Evolutionary conservation across 2,797 vertebrate genomes (phyloP).

Genomic region (Danio kyathit): DNA sequence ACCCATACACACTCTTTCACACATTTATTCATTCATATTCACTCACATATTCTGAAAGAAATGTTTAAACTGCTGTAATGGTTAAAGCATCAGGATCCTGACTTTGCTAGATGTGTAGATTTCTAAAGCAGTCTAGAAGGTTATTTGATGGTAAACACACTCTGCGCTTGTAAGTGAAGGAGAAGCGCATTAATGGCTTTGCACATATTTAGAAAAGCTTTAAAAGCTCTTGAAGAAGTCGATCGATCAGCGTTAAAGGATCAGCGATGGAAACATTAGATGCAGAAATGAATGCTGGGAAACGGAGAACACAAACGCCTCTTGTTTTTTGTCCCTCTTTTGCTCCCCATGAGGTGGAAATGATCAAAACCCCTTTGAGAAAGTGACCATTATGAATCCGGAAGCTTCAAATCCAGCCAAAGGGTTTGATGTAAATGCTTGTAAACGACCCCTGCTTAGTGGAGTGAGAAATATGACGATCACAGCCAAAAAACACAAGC

Average conservation of each 20-base stretch:
- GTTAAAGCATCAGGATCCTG: background rate
- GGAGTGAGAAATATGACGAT: background rate
- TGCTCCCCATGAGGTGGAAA: conserved; percentile 35
- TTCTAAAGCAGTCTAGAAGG: background rate
- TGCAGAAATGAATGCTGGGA: conserved; percentile 48
- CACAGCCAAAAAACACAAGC: background rate
- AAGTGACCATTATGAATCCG: conserved; percentile 48
- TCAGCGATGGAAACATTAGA: too few species aligned
- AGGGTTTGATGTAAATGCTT: conserved; percentile 27
- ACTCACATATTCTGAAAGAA: background rate
- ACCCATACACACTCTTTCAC: too few species aligned
- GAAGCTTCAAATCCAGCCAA: conserved; percentile 41
- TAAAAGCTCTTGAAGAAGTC: background rate
- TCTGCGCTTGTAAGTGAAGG: background rate
- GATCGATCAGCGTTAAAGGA: conserved; percentile 33
- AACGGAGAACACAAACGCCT: conserved; percentile 28
- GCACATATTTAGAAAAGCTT: conserved; percentile 19
- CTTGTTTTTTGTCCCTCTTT: conserved; percentile 9
- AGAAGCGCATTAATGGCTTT: background rate
- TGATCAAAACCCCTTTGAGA: conserved; percentile 4
- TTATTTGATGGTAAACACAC: background rate
- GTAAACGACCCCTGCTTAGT: conserved; percentile 8
- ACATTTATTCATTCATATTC: too few species aligned
- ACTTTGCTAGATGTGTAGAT: background rate
- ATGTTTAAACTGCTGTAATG: background rate